These are phyloP conservation scores for Anabacerthia variegaticeps DNA, from an alignment of 2,797 vertebrate species.

Conservation along the genomic window DNA sequence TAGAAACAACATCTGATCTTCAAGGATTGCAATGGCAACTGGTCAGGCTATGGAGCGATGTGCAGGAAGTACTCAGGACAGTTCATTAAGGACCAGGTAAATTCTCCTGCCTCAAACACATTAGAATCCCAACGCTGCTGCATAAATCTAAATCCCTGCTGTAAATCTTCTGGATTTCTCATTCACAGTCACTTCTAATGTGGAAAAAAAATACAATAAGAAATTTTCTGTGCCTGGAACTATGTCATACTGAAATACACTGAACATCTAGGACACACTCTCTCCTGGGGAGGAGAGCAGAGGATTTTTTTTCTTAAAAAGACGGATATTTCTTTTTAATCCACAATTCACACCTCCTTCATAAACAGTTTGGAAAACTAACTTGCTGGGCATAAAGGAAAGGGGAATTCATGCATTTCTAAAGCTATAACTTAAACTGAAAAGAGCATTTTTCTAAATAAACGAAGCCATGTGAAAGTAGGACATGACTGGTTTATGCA, in stretches of 20 bases:
- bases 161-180: background rate
- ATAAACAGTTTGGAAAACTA: background rate
- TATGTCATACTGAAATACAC: background rate
- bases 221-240: background rate
- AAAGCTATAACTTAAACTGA: background rate
- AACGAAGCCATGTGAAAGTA: background rate
- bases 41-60: accelerated
- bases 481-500: background rate
- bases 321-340: background rate
- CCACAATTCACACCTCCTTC: background rate
- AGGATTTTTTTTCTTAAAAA: background rate
- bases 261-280: background rate
- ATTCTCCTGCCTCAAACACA: background rate
- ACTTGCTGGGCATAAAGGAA: background rate
- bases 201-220: background rate
- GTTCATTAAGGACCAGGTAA: background rate
- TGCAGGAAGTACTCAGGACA: accelerated
- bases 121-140: too few species aligned
- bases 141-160: background rate
- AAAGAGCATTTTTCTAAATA: background rate
- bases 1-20: background rate
- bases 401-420: background rate
- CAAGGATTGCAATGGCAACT: accelerated
- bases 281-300: background rate
- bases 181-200: background rate